Evolutionary conservation across 2,113 vertebrate genomes (phyloP), one percentile per base, ranked within the genome.

Genomic region (Hemiscyllium ocellatum): DNA sequence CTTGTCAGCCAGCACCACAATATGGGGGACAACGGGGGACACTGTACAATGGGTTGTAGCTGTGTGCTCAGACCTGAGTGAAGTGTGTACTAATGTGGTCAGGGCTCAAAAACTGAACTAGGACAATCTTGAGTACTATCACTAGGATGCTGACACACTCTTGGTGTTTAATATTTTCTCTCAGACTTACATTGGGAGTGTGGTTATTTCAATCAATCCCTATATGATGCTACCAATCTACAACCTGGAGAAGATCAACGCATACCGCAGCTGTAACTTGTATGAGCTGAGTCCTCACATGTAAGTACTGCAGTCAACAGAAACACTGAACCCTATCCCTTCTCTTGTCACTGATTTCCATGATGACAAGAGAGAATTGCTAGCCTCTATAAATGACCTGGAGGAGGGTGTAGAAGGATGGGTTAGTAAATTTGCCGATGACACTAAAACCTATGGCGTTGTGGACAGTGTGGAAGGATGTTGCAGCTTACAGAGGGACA

Each of bases 151-250:
- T 93, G n/a, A 93, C 17, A 4, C 29, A 65, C 61, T 90, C 52
- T 66, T 93, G 86, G n/a, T 61, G 37, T 68, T 93, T 93, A n/a
- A 91, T 33, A 66, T 66, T 8, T 96, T n/a, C 0, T 12, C 0
- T 42, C 96, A 98, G 98, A 98, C 98, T 0, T 98, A 98, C 96
- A 98, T 98, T 0, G 98, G 98, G 76, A 97, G 96, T 0, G 98
- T 98, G 96, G 96, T 98, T 96, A 97, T 98, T 96, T 98, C 98
- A 0, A 96, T 98, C 96, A 98, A 98, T 65, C 98, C 98, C 0
- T 98, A 98, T 96, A 95, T 95, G 26, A 78, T 96, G 1, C 97
- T 98, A 96, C 97, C 98, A 95, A 98, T 98, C 97, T 98, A 98
- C 95, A 97, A 97, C 69, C 97, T 97, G 0, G 97, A 98, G 95